These are phyloP conservation scores for Erynnis tages DNA, from an alignment of 2,888 invertebrate genomes.

Conservation along the genomic window DNA sequence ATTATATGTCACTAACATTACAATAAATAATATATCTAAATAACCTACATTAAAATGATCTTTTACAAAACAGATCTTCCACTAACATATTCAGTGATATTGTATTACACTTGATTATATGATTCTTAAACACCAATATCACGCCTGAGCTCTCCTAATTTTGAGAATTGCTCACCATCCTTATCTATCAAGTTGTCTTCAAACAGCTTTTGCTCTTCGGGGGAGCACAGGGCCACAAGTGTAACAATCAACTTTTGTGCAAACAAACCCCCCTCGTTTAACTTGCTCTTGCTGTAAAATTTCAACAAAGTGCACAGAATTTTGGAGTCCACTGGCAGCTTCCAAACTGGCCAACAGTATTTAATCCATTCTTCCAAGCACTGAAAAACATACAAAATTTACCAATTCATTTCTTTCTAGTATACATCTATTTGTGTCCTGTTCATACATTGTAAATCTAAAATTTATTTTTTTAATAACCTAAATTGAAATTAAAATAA, in stretches of 20 bases:
- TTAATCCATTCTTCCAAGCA: conserved; percentile 61
- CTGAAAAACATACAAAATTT: conserved; percentile 45
- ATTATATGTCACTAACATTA: too few species aligned
- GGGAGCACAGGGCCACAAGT: conserved; percentile 49
- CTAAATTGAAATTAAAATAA: background rate
- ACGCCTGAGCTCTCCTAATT: conserved; percentile 48
- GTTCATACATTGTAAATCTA: too few species aligned
- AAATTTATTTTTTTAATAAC: too few species aligned
- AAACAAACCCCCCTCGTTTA: conserved; percentile 42
- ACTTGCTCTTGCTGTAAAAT: conserved; percentile 52
- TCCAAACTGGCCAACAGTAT: conserved; percentile 67
- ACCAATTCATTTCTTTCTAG: too few species aligned
- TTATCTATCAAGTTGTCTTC: conserved; percentile 11
- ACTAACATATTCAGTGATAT: too few species aligned
- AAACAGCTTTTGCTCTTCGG: conserved; percentile 49
- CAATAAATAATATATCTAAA: too few species aligned
- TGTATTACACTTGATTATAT: background rate
- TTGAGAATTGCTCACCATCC: conserved; percentile 30
- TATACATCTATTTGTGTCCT: too few species aligned
- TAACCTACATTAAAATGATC: too few species aligned
- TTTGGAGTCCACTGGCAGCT: conserved; percentile 49
- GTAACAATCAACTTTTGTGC: conserved; percentile 53
- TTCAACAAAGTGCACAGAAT: conserved; percentile 59
- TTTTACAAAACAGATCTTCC: background rate
- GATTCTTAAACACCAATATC: conserved; percentile 37